phyloP scores from a whole-genome alignment of 1,140 invertebrate genomes.

The Chionoecetes opilio region DNA sequence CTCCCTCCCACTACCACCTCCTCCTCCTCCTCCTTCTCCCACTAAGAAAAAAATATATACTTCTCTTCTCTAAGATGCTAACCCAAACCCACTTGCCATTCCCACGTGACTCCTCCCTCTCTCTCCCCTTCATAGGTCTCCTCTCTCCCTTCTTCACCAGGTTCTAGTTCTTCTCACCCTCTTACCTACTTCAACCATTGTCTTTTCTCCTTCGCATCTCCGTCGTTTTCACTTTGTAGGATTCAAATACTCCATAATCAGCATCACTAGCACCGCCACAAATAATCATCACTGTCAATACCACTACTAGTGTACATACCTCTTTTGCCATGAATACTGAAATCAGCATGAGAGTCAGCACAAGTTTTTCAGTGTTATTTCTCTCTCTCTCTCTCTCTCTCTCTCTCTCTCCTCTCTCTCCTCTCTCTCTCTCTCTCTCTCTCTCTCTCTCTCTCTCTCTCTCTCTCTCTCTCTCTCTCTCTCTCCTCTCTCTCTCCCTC shows the following conservation, averaged over 20 bases:
- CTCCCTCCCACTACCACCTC: background rate
- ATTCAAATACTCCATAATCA: background rate
- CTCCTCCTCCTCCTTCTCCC: background rate
- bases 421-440: too few relatives aligned
- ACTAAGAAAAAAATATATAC: too few relatives aligned
- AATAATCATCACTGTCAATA: background rate
- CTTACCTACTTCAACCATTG: too few relatives aligned
- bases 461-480: too few relatives aligned
- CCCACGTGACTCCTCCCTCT: conserved; percentile 12
- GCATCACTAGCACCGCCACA: background rate
- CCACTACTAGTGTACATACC: background rate
- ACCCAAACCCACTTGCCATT: too few relatives aligned
- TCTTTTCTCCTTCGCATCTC: background rate
- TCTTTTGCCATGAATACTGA: background rate
- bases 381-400: background rate
- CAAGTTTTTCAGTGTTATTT: background rate
- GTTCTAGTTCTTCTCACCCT: background rate
- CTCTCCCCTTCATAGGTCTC: background rate
- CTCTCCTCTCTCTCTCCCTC: too few relatives aligned
- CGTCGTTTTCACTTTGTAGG: background rate
- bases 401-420: background rate
- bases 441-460: too few relatives aligned
- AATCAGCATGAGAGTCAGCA: background rate
- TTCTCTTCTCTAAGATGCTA: too few relatives aligned
- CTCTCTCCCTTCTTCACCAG: background rate